Conservation (phyloP, 2,113 vertebrate genomes). For the Sinosuthora webbiana region DNA sequence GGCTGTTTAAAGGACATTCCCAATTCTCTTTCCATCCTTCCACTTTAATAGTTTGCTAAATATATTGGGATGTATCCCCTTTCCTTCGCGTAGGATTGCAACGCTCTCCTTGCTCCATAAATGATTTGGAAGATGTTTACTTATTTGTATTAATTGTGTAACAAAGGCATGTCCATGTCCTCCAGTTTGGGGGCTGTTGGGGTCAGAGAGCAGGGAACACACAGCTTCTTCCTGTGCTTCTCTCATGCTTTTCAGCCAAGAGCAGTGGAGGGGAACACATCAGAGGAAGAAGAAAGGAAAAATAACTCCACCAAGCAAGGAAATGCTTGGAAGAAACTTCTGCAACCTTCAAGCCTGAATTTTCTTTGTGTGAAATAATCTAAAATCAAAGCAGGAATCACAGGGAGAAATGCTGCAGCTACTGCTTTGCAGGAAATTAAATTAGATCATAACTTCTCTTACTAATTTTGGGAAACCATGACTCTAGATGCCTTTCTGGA, state of each 20-base stretch:
- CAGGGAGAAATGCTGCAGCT: not conserved
- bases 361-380: not conserved
- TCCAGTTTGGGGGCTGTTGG: not conserved
- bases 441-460: not conserved
- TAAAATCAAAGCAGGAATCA: slow-evolving; percentile 2
- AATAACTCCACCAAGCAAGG: not conserved
- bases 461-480: not conserved
- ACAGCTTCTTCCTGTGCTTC: not conserved
- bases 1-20: not conserved
- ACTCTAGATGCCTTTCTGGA: not conserved
- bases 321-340: not conserved
- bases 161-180: not conserved
- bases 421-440: slow-evolving; percentile 3
- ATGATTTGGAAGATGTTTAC: not conserved
- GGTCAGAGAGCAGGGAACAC: not conserved
- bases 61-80: not conserved
- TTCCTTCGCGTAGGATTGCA: not conserved
- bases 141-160: not conserved
- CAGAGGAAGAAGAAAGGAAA: not conserved
- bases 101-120: not conserved
- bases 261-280: not conserved
- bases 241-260: not conserved
- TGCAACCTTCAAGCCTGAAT: not conserved
- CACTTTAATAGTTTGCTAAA: not conserved
- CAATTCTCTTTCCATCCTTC: not conserved